A percentile compares a stretch with the other conserved stretches of the same genome.
These are phyloP conservation scores for Tridacna gigas DNA, from an alignment of 2,888 invertebrate species.

Conservation along the genomic window DNA sequence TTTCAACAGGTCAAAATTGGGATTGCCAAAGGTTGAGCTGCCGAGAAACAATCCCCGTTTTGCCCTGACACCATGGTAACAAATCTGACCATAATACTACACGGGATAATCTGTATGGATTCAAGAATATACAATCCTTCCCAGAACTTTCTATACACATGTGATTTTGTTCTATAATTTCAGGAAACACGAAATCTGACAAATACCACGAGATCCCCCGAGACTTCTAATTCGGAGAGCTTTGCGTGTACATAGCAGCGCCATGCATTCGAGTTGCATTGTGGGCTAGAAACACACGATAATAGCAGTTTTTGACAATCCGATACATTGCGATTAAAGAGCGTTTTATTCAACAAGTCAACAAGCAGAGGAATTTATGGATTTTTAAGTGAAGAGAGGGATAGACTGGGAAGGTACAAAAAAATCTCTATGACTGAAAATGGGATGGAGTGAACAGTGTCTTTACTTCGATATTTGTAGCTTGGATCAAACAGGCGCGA, in stretches of 20 bases:
- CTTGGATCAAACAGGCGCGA: slow-evolving; percentile 5
- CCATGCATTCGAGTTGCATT: slow-evolving; percentile 35
- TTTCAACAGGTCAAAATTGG: too few species aligned
- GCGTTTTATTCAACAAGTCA: slow-evolving; percentile 8
- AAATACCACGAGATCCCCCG: slow-evolving; percentile 22
- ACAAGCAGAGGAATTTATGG: slow-evolving; percentile 27
- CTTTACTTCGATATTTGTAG: slow-evolving; percentile 6
- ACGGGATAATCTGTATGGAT: neutral
- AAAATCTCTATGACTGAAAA: neutral
- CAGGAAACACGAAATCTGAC: slow-evolving; percentile 30
- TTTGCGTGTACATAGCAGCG: slow-evolving; percentile 32
- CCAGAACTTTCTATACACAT: slow-evolving; percentile 7
- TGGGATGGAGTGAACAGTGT: neutral
- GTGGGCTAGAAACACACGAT: slow-evolving; percentile 32
- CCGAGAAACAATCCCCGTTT: too few species aligned
- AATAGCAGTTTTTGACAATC: slow-evolving; percentile 7
- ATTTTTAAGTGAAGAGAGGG: neutral
- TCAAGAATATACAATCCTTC: slow-evolving; percentile 1
- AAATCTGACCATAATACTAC: neutral
- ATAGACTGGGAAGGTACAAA: neutral
- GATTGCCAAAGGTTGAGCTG: too few species aligned
- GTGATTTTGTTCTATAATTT: slow-evolving; percentile 27
- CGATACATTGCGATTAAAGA: slow-evolving; percentile 4
- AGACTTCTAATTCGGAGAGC: slow-evolving; percentile 30
- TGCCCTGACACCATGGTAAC: neutral